Conservation (phyloP, 30 jellyfish, hydroid and myxozoan genomes). For the Sanderia malayensis region DNA sequence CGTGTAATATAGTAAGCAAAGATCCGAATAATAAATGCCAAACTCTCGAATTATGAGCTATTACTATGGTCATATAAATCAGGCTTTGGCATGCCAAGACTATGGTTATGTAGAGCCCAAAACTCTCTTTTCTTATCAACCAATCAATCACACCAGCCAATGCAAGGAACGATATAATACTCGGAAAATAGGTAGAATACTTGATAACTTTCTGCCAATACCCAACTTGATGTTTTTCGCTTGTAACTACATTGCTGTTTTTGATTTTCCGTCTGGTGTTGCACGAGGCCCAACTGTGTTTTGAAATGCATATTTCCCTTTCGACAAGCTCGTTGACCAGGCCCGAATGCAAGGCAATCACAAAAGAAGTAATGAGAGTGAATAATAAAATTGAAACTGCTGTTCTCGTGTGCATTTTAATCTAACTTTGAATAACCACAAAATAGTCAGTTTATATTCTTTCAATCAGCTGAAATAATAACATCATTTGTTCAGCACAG, state of each 20-base stretch:
- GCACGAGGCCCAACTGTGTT: background rate
- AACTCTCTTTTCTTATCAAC: slow-evolving; percentile 11
- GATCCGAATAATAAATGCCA: slow-evolving; percentile 28
- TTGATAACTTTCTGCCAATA: slow-evolving; percentile 12
- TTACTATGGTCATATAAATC: slow-evolving; percentile 18
- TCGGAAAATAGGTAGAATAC: slow-evolving; percentile 6
- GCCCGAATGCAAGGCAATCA: background rate
- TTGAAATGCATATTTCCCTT: background rate
- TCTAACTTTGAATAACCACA: too few species aligned
- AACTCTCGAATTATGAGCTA: slow-evolving; percentile 6
- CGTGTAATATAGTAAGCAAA: slow-evolving; percentile 21
- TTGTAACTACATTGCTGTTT: background rate
- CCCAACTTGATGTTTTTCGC: background rate
- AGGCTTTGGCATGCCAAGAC: slow-evolving; percentile 39
- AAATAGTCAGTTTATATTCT: too few species aligned
- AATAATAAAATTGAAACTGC: background rate
- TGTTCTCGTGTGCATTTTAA: background rate
- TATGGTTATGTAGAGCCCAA: slow-evolving; percentile 25
- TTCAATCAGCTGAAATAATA: too few species aligned
- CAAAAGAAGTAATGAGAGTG: background rate
- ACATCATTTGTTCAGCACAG: too few species aligned
- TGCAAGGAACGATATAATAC: background rate
- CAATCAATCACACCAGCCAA: slow-evolving; percentile 13
- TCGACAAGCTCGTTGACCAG: background rate
- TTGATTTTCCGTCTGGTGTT: background rate